These are phyloP conservation scores for Parelbella ahira DNA, from an alignment of 2,888 invertebrate genomes.

Conservation along the genomic window DNA sequence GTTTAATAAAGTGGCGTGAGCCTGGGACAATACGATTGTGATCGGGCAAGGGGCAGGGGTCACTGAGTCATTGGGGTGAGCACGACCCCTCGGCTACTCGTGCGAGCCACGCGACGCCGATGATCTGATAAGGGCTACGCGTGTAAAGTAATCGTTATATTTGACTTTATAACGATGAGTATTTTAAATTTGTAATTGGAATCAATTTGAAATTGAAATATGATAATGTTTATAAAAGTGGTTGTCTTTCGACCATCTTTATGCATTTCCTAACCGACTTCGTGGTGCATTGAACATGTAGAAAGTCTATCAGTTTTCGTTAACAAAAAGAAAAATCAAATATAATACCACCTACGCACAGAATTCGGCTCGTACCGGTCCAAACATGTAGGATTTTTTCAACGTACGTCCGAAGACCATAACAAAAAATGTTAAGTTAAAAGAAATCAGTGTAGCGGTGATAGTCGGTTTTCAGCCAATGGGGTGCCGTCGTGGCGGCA, in stretches of 20 bases:
- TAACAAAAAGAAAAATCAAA: conserved; percentile 65
- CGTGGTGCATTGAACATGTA: no score
- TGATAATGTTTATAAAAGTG: no score
- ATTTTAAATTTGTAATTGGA: no score
- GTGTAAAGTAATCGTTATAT: neutral
- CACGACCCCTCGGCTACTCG: conserved; percentile 41
- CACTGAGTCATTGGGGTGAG: conserved; percentile 57
- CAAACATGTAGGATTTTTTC: conserved; percentile 76
- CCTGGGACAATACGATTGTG: conserved; percentile 63
- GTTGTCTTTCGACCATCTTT: no score
- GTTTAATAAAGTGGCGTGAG: conserved; percentile 51
- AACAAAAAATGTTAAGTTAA: conserved; percentile 71
- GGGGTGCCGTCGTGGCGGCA: conserved; percentile 71
- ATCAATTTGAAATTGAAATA: no score
- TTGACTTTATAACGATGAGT: no score
- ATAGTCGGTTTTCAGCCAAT: conserved; percentile 70
- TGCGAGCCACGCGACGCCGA: conserved; percentile 48
- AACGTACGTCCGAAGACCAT: conserved; percentile 66
- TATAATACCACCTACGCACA: conserved; percentile 76
- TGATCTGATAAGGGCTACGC: conserved; percentile 11
- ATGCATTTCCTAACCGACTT: no score
- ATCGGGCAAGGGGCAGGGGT: conserved; percentile 51
- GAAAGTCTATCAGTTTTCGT: conserved; percentile 62
- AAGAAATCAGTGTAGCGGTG: conserved; percentile 80
- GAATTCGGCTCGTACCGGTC: conserved; percentile 64